Evolutionary conservation across 2,888 invertebrate genomes (phyloP).

Genomic region (Morinoia aosen): DNA sequence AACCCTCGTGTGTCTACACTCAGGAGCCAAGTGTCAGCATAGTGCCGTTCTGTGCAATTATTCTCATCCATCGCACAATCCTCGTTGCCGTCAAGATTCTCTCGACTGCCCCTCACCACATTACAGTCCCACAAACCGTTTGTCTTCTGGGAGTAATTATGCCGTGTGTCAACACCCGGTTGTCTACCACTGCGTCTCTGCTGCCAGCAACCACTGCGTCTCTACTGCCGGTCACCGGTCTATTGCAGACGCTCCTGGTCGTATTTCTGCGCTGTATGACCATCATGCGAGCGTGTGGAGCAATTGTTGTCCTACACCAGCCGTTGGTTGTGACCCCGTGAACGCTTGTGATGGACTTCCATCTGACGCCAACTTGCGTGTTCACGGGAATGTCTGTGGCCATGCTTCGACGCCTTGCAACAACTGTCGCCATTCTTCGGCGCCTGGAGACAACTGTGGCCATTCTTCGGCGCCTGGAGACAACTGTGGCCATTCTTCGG

Average conservation of each 20-base stretch:
- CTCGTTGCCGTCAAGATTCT: background rate
- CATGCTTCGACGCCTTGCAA: too few species aligned
- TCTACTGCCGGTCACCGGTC: background rate
- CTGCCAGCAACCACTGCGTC: background rate
- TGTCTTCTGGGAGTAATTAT: background rate
- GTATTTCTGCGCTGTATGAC: background rate
- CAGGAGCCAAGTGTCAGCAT: background rate
- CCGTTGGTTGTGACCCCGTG: too few species aligned
- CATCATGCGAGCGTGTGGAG: background rate
- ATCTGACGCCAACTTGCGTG: too few species aligned
- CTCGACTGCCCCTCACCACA: background rate
- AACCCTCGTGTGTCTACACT: background rate
- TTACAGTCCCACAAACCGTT: background rate
- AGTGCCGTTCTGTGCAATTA: background rate
- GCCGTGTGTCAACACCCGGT: background rate
- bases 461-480: too few species aligned
- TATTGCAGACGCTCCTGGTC: background rate
- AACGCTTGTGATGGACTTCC: too few species aligned
- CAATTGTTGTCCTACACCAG: too few species aligned
- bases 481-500: too few species aligned
- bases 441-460: too few species aligned
- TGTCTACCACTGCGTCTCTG: too few species aligned
- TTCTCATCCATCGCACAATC: background rate
- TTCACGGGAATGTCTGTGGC: too few species aligned
- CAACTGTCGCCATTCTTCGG: too few species aligned